phyloP scores from a whole-genome alignment of 1,140 invertebrate genomes.

The Drosophila cardini region DNA sequence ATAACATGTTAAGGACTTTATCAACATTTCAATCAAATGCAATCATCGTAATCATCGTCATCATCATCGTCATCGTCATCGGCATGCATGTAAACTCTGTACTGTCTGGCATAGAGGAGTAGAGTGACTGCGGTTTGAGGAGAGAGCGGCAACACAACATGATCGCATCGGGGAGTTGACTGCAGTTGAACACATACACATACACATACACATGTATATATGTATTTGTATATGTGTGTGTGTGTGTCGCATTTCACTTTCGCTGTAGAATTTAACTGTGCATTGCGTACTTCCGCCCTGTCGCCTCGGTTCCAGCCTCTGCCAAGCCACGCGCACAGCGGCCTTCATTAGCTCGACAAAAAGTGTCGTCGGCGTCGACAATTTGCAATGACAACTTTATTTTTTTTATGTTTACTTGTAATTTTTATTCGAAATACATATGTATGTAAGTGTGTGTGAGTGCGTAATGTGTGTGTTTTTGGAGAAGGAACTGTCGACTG shows the following conservation, averaged over 20 bases:
- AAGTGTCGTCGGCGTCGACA: conserved; percentile 64
- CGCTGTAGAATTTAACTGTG: conserved; percentile 66
- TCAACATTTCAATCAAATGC: conserved; percentile 80
- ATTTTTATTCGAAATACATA: not conserved
- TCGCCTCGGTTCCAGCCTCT: conserved; percentile 17
- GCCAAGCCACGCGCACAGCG: conserved; percentile 24
- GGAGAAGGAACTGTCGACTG: conserved; percentile 71
- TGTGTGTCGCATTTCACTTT: conserved; percentile 66
- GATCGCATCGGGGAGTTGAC: conserved; percentile 41
- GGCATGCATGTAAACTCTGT: not conserved
- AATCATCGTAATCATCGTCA: conserved; percentile 65
- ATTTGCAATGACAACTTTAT: conserved; percentile 72
- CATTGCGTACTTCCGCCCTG: conserved; percentile 78
- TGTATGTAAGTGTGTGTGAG: conserved; percentile 13
- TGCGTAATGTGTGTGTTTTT: conserved; percentile 57
- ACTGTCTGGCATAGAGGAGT: conserved; percentile 6
- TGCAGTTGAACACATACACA: conserved; percentile 53
- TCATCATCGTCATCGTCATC: not conserved
- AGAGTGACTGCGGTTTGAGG: not conserved
- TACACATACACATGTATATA: conserved; percentile 44
- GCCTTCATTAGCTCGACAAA: conserved; percentile 75
- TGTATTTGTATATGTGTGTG: conserved; percentile 17
- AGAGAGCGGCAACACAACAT: not conserved
- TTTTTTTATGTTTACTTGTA: conserved; percentile 19
- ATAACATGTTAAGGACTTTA: conserved; percentile 74